A percentile compares a stretch with the other conserved stretches of the same genome.
Evolutionary conservation across 2,888 invertebrate species (phyloP).

Genomic region (Linyphia triangularis): DNA sequence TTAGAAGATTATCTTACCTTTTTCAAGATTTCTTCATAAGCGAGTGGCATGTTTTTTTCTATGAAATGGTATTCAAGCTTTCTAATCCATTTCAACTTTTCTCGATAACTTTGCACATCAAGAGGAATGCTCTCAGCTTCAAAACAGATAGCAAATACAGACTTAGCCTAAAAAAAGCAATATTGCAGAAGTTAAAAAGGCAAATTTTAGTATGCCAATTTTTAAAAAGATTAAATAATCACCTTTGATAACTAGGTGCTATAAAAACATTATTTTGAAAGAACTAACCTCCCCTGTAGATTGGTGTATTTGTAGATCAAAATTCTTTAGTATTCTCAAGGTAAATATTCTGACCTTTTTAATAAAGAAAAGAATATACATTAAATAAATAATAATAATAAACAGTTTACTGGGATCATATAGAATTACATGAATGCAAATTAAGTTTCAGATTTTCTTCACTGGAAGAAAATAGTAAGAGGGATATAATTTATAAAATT

Average conservation of each 20-base stretch:
- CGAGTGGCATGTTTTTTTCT: constrained; percentile 78
- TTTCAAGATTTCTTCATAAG: constrained; percentile 68
- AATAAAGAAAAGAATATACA: constrained; percentile 1
- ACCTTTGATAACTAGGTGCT: neutral
- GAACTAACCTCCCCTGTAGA: constrained; percentile 17
- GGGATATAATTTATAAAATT: too few relatives aligned
- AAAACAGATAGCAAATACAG: constrained; percentile 84
- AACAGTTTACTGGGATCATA: neutral
- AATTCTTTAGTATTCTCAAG: constrained; percentile 40
- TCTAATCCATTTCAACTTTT: constrained; percentile 87
- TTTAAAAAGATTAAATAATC: neutral
- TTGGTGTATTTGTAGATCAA: neutral
- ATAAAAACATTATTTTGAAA: neutral
- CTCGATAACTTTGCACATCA: constrained; percentile 89
- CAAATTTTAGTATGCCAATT: neutral
- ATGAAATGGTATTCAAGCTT: constrained; percentile 83
- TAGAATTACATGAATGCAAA: too few relatives aligned
- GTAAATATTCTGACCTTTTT: constrained; percentile 43
- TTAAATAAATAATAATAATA: neutral
- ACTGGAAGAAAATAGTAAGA: too few relatives aligned
- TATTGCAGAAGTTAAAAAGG: neutral
- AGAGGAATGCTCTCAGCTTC: constrained; percentile 86
- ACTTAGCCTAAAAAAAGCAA: constrained; percentile 15
- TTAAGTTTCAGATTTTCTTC: too few relatives aligned
- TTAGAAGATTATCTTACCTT: too few relatives aligned